These are phyloP conservation scores for Ctena decussata DNA, from an alignment of 2,888 invertebrate genomes.

Conservation along the genomic window DNA sequence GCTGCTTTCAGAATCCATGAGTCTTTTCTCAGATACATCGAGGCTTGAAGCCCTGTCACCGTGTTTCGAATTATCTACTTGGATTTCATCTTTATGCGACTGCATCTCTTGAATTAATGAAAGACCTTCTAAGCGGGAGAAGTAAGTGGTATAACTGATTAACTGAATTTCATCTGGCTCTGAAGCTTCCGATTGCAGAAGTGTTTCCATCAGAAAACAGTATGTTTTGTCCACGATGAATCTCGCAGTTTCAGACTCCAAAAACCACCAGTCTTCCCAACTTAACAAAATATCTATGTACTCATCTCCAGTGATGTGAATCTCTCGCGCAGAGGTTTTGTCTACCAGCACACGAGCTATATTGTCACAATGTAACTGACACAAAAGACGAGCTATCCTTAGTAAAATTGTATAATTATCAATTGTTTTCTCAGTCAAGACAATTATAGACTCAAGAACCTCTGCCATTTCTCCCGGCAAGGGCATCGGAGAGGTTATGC, in stretches of 20 bases:
- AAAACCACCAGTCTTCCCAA: not conserved
- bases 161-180: not conserved
- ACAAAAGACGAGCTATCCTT: not conserved
- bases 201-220: not conserved
- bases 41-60: not conserved
- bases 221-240: not conserved
- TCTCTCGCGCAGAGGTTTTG: not conserved
- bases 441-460: not conserved
- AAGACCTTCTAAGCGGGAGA: not conserved
- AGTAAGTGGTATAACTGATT: not conserved
- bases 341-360: not conserved
- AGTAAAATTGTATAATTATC: not conserved
- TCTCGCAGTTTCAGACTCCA: not conserved
- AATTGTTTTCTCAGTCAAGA: not conserved
- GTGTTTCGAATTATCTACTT: not conserved
- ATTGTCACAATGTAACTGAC: not conserved
- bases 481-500: not conserved
- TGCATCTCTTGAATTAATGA: not conserved
- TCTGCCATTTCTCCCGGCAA: conserved; percentile 14
- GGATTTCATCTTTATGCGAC: not conserved
- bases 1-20: not conserved
- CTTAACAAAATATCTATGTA: not conserved
- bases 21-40: not conserved
- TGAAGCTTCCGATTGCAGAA: not conserved
- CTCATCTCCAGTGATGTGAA: not conserved